These are phyloP conservation scores for Pseudochirops cupreus DNA, from an alignment of 2,797 vertebrate species.

Conservation along the genomic window DNA sequence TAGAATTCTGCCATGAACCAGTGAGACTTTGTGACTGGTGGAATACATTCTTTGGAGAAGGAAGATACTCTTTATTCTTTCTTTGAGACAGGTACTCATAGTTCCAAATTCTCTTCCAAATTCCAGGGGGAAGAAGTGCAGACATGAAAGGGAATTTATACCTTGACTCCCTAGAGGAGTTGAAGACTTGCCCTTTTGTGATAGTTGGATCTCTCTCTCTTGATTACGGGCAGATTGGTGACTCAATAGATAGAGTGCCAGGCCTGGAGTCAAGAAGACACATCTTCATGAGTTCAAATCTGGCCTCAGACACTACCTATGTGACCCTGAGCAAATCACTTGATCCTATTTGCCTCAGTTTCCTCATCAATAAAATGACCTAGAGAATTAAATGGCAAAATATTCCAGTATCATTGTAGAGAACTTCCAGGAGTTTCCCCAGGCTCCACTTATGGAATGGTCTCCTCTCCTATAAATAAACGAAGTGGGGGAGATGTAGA, in stretches of 20 bases:
- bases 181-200: not conserved
- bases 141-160: not conserved
- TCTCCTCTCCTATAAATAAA: no score
- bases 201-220: not conserved
- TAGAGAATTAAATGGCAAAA: not conserved
- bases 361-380: not conserved
- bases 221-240: not conserved
- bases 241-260: not conserved
- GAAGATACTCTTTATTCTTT: not conserved
- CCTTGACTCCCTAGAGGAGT: not conserved
- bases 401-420: not conserved
- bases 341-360: not conserved
- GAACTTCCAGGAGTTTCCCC: no score
- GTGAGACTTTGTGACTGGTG: not conserved
- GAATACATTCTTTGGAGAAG: not conserved
- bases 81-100: not conserved
- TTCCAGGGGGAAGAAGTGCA: not conserved
- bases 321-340: not conserved
- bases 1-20: not conserved
- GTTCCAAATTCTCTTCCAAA: not conserved
- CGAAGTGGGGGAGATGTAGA: no score
- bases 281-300: not conserved
- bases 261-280: not conserved
- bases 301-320: not conserved
- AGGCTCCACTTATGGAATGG: no score